Percentiles rank a stretch among this genome's conserved stretches.
Conservation (phyloP, 1,140 invertebrate genomes). For the Ostrea edulis region DNA sequence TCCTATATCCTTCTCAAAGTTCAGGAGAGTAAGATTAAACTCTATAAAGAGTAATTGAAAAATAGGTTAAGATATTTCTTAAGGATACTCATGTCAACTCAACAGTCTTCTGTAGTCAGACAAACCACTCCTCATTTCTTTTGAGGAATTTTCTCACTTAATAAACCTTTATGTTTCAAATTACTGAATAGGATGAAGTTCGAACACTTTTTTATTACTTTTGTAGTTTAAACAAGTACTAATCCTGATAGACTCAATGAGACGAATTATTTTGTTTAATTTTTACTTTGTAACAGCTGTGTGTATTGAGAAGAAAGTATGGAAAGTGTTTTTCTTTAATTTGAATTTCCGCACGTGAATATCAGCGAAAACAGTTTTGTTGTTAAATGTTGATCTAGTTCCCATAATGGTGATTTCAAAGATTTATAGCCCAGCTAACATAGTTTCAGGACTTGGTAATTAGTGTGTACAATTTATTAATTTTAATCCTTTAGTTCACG, state of each 20-base stretch:
- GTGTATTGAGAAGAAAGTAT: background rate
- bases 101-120: background rate
- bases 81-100: background rate
- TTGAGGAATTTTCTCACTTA: background rate
- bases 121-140: background rate
- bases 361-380: no score
- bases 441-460: background rate
- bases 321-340: background rate
- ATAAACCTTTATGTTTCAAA: background rate
- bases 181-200: background rate
- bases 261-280: no score
- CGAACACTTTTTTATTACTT: background rate
- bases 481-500: conserved; percentile 7
- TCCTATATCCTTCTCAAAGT: background rate
- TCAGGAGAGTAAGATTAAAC: background rate
- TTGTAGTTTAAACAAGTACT: background rate
- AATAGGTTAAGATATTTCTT: background rate
- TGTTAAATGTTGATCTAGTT: background rate
- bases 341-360: background rate
- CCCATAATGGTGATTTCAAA: background rate
- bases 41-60: background rate
- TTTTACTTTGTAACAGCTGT: background rate
- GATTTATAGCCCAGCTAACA: background rate
- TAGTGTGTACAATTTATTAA: background rate
- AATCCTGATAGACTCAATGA: background rate